Conservation (phyloP, 2,888 invertebrate genomes). For the Pammene aurita region DNA sequence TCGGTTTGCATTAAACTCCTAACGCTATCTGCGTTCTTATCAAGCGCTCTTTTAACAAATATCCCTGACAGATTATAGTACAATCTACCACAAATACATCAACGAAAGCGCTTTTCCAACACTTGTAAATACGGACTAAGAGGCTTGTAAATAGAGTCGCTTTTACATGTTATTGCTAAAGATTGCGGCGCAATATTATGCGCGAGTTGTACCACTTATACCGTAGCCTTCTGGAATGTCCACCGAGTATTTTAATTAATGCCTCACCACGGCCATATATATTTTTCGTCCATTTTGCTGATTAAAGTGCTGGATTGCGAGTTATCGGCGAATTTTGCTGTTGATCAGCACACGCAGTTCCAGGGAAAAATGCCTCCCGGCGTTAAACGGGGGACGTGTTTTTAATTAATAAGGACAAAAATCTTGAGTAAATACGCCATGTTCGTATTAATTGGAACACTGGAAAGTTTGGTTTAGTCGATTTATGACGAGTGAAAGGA, state of each 20-base stretch:
- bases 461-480: not conserved
- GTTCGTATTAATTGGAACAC: not conserved
- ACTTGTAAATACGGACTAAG: not conserved
- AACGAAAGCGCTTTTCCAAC: not conserved
- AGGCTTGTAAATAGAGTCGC: not conserved
- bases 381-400: slow-evolving; percentile 13
- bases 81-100: slow-evolving; percentile 17
- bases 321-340: slow-evolving; percentile 49
- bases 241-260: slow-evolving; percentile 75
- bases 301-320: slow-evolving; percentile 57
- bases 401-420: slow-evolving; percentile 27
- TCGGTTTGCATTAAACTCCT: slow-evolving; percentile 34
- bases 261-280: slow-evolving; percentile 64
- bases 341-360: slow-evolving; percentile 34
- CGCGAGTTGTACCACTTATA: not conserved
- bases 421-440: slow-evolving; percentile 8
- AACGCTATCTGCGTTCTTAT: slow-evolving; percentile 47
- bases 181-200: not conserved
- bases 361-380: slow-evolving; percentile 38
- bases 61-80: slow-evolving; percentile 42
- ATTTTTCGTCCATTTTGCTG: slow-evolving; percentile 66
- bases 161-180: not conserved
- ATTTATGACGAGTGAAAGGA: too few species aligned
- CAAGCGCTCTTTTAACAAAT: slow-evolving; percentile 43
- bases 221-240: slow-evolving; percentile 35